Base-by-base conservation (phyloP, 2,888 invertebrate species). In the Adelphocoris suturalis region DNA sequence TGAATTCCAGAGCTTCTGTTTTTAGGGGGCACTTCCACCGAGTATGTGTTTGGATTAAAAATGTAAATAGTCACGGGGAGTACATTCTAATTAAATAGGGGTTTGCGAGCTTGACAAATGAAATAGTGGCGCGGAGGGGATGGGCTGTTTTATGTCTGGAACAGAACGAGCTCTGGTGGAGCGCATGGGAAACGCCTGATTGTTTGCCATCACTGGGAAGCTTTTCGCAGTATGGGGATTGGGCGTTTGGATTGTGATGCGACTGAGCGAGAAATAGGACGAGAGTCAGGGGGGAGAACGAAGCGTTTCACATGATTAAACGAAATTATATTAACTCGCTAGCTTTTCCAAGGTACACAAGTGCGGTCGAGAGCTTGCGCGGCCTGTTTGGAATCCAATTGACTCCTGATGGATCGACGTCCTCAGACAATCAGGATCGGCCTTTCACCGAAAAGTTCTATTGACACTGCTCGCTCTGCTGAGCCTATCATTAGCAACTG, bases 31-130 rank as follows among this genome's bases (percentile, higher is more conserved):
- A 82, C 55, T 82, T 52, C 82, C 82, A 52, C 85, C 37, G 57
- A 85, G 85, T 85, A 85, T 82, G 89, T 89, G 89, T 89, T 89
- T 85, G 89, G 85, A 89, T 89, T 89, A 89, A 89, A 89, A 89
- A 89, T 89, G 89, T 89, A 89, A 89, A 89, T 85, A 89, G 89
- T 75, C 85, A 89, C 89, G 85, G 89, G 84, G 89, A 89, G 89
- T 85, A 85, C 75, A 85, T 84, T 89, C 89, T 85, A 89, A 89
- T 89, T 89, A 89, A 89, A 89, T 85, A 78, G 89, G 89, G 88
- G 89, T 89, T 81, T 81, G 81, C 27, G 52, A 89, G 75, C 55
- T 80, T 84, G 85, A 84, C 86, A 86, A 86, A 57, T 85, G 85
- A 85, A 85, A 85, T 85, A 85, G 85, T 61, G 84, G 23, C 11